phyloP scores from a whole-genome alignment of 2,113 vertebrate species.

The Dicerorhinus sumatrensis region DNA sequence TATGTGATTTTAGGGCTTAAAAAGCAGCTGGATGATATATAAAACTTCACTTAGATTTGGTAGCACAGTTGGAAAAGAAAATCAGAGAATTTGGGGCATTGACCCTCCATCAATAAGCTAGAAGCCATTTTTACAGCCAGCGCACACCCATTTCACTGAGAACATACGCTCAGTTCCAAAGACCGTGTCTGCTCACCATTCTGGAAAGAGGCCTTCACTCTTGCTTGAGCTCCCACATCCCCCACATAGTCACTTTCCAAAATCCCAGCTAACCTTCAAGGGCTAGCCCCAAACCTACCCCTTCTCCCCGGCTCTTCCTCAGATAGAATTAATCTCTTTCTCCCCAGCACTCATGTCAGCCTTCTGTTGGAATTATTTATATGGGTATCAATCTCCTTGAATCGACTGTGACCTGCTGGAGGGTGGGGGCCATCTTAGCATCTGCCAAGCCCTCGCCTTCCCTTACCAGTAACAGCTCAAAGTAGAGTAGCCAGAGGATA shows the following conservation, averaged over 20 bases:
- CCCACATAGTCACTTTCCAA: neutral
- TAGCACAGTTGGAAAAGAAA: constrained; percentile 37
- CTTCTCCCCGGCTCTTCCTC: neutral
- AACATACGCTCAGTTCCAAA: neutral
- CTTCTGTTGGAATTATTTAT: neutral
- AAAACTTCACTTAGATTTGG: constrained; percentile 50
- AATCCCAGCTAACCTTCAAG: neutral
- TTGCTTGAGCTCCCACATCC: neutral
- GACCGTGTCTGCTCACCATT: neutral
- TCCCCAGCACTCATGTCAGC: neutral
- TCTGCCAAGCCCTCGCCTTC: neutral
- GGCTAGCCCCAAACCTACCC: neutral
- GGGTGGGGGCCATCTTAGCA: neutral
- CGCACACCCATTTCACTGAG: neutral
- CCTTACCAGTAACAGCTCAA: neutral
- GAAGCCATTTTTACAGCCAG: neutral
- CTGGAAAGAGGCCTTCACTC: neutral
- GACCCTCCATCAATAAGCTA: neutral
- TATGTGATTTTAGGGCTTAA: constrained; percentile 50
- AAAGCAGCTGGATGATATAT: constrained; percentile 32
- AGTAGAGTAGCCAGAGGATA: neutral
- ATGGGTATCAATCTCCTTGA: neutral
- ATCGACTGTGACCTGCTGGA: neutral
- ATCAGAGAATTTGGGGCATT: constrained; percentile 9
- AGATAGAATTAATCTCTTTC: neutral